Percentiles rank a stretch among this genome's conserved stretches.
These are phyloP conservation scores for Onychorhynchus coronatus DNA, from an alignment of 2,113 vertebrate species.

Conservation along the genomic window DNA sequence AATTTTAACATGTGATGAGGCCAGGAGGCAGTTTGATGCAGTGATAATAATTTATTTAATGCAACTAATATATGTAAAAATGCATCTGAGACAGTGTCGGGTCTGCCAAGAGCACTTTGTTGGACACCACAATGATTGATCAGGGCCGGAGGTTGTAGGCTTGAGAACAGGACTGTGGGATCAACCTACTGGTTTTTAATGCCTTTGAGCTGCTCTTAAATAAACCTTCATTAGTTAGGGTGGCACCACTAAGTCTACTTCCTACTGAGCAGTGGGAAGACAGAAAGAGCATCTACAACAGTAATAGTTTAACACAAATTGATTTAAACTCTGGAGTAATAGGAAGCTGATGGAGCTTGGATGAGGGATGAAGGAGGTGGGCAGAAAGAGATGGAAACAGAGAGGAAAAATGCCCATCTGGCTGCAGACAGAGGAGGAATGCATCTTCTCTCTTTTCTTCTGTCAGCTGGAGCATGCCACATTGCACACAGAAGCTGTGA, in stretches of 20 bases:
- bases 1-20: background rate
- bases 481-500: background rate
- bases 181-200: background rate
- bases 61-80: background rate
- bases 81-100: background rate
- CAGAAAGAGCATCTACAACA: background rate
- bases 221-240: constrained; percentile 10
- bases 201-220: background rate
- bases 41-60: background rate
- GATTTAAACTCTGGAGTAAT: constrained; percentile 21
- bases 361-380: background rate
- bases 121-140: background rate
- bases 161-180: background rate
- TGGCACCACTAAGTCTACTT: constrained; percentile 24
- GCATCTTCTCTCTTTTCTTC: background rate
- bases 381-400: background rate
- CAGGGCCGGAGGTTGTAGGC: background rate
- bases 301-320: constrained; percentile 40
- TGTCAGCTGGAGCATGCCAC: background rate
- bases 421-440: background rate
- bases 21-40: background rate
- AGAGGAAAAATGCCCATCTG: background rate
- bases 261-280: background rate
- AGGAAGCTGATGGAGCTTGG: background rate
- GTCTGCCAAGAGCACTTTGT: background rate